phyloP scores from a whole-genome alignment of 2,888 invertebrate species.

The Sthenelais limicola region DNA sequence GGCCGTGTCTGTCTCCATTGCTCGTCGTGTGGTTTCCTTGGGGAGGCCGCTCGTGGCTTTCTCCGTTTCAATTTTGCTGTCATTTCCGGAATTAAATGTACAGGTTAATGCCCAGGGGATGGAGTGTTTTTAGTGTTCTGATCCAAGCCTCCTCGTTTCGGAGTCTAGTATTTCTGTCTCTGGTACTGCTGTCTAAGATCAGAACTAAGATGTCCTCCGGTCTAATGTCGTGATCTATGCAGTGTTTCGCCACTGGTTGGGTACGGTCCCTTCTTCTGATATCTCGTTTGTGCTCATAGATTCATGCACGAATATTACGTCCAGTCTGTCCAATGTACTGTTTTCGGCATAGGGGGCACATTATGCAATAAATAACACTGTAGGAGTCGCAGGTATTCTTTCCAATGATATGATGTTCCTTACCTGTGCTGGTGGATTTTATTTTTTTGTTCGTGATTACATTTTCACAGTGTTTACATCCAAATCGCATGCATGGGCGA shows the following conservation, averaged over 20 bases:
- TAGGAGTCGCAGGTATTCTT: not conserved
- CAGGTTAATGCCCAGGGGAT: conserved; percentile 3
- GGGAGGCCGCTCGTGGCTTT: too few relatives aligned
- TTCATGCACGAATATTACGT: not conserved
- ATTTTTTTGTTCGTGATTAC: not conserved
- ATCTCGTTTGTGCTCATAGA: not conserved
- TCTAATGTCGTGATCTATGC: not conserved
- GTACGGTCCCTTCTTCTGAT: not conserved
- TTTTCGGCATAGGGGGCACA: not conserved
- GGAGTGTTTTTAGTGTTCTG: not conserved
- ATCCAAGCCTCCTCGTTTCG: not conserved
- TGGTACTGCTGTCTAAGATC: not conserved
- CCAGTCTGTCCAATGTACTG: not conserved
- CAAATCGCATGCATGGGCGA: not conserved
- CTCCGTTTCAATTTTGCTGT: too few relatives aligned
- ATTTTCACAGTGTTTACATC: not conserved
- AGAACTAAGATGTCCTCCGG: not conserved
- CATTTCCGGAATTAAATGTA: too few relatives aligned
- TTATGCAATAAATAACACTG: not conserved
- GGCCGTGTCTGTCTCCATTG: too few relatives aligned
- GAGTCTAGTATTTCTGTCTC: not conserved
- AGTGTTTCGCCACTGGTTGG: not conserved
- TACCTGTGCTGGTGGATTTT: not conserved
- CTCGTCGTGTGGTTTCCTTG: too few relatives aligned
- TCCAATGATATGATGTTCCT: not conserved